A percentile compares a stretch with the other conserved stretches of the same genome.
Conservation (phyloP, 2,113 vertebrate species). For the Sardina pilchardus region DNA sequence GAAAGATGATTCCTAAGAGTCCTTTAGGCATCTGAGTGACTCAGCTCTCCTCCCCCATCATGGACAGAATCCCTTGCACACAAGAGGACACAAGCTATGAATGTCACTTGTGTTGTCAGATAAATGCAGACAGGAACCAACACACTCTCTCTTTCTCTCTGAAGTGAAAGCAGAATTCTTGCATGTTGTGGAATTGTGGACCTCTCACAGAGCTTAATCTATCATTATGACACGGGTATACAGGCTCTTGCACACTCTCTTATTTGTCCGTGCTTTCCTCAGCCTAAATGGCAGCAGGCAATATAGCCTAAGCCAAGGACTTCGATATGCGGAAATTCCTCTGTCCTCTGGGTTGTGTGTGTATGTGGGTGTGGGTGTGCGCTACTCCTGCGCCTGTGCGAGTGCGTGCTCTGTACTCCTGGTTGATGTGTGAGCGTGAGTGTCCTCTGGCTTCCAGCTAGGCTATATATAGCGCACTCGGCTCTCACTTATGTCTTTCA, state of each 20-base stretch:
- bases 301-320: slow-evolving; percentile 64
- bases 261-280: slow-evolving; percentile 52
- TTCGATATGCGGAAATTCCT: slow-evolving; percentile 48
- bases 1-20: slow-evolving; percentile 1
- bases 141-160: not conserved
- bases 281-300: slow-evolving; percentile 64
- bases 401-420: slow-evolving; percentile 9
- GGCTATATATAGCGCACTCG: not conserved
- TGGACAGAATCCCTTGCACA: not conserved
- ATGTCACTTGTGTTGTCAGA: slow-evolving; percentile 11
- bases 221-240: slow-evolving; percentile 11
- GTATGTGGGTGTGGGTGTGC: not conserved
- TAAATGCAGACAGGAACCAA: slow-evolving; percentile 15
- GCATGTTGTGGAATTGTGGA: not conserved
- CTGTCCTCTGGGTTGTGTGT: slow-evolving; percentile 57
- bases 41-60: not conserved
- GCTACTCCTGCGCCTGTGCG: not conserved
- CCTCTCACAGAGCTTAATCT: not conserved
- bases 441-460: slow-evolving; percentile 38
- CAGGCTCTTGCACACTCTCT: slow-evolving; percentile 53
- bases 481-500: slow-evolving; percentile 11
- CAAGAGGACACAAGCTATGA: not conserved
- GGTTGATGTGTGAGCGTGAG: slow-evolving; percentile 7
- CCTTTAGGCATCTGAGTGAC: not conserved
- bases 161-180: not conserved